phyloP scores from a whole-genome alignment of 2,797 vertebrate species.

The Neomorphus geoffroyi region DNA sequence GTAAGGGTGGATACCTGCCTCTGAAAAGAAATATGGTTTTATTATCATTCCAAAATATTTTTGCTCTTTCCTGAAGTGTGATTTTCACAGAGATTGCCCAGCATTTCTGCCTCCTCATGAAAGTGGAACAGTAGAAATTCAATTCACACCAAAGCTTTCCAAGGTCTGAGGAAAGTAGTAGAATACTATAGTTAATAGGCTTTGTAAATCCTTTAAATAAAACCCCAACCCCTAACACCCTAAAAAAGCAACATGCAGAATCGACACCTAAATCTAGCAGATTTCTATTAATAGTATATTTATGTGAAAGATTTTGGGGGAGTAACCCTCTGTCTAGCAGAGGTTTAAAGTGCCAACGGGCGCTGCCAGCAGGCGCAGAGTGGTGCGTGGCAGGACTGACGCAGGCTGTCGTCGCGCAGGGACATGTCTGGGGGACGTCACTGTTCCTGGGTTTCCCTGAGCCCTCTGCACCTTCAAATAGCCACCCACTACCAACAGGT shows the following conservation, averaged over 20 bases:
- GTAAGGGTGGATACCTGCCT: neutral
- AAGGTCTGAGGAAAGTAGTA: neutral
- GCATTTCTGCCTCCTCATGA: neutral
- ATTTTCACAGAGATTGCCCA: neutral
- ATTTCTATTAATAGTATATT: neutral
- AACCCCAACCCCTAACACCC: neutral
- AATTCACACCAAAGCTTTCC: neutral
- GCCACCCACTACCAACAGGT: fast-evolving
- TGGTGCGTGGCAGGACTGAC: fast-evolving
- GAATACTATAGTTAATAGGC: neutral
- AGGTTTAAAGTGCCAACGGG: fast-evolving
- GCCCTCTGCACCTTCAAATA: neutral
- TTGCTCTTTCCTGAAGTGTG: neutral
- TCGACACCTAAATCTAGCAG: neutral
- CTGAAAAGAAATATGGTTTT: neutral
- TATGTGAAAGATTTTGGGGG: neutral
- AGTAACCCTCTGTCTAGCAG: neutral
- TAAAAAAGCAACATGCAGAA: neutral
- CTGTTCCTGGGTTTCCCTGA: neutral
- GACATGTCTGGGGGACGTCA: neutral
- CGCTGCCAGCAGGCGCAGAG: neutral
- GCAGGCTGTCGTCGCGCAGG: neutral
- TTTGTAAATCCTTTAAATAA: neutral
- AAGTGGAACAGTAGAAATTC: neutral
- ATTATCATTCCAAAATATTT: neutral